A percentile compares a stretch with the other conserved stretches of the same genome.
phyloP scores from a whole-genome alignment of 2,888 invertebrate species.

The Lordiphosa andalusiaca region DNA sequence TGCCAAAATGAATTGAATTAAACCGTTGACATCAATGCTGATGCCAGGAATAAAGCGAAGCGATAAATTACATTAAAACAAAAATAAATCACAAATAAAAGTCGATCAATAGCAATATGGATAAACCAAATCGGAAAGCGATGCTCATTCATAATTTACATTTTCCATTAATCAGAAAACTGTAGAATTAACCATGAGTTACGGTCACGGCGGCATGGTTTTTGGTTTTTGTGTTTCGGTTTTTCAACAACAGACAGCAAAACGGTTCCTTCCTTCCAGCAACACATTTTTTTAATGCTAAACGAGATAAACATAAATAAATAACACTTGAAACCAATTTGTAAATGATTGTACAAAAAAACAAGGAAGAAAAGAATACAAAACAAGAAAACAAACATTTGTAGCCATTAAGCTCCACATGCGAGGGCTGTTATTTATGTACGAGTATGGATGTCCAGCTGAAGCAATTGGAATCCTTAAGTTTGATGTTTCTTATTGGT shows the following conservation, averaged over 20 bases:
- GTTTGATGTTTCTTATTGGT: no score
- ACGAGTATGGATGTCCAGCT: no score
- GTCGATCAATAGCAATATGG: neutral
- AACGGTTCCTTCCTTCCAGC: slow-evolving; percentile 69
- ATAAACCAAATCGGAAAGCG: slow-evolving; percentile 20
- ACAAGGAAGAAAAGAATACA: slow-evolving; percentile 7
- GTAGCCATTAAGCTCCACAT: slow-evolving; percentile 59
- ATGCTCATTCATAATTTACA: slow-evolving; percentile 2
- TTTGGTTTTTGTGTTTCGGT: no score
- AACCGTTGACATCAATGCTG: slow-evolving; percentile 5
- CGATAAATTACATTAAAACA: slow-evolving; percentile 12
- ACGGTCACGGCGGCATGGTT: no score
- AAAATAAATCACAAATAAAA: slow-evolving; percentile 2
- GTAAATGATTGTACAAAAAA: slow-evolving; percentile 66
- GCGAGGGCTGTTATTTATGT: no score
- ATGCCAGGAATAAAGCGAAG: slow-evolving; percentile 12
- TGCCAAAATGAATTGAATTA: slow-evolving; percentile 60
- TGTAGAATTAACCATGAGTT: no score
- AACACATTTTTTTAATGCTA: slow-evolving; percentile 12
- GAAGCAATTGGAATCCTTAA: no score
- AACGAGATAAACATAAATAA: slow-evolving; percentile 12
- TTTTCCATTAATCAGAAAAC: no score
- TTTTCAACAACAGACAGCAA: slow-evolving; percentile 25
- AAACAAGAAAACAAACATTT: slow-evolving; percentile 20
- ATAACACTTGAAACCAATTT: slow-evolving; percentile 22